These are phyloP conservation scores for Tachycineta bicolor DNA, from an alignment of 2,113 vertebrate genomes.

Conservation along the genomic window DNA sequence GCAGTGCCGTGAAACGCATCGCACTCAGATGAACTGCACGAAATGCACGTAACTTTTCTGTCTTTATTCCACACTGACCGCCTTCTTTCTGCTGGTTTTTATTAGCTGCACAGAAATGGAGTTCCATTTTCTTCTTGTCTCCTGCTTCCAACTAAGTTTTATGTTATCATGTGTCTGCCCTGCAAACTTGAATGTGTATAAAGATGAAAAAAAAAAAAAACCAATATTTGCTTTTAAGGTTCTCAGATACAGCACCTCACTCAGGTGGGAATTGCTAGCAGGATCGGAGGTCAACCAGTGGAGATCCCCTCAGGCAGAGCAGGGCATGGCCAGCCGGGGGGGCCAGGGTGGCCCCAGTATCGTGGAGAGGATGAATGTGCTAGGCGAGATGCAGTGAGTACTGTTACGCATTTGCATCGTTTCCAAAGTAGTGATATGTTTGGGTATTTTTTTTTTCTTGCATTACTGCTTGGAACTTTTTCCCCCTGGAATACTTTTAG, in stretches of 20 bases:
- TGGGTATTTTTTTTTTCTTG: slow-evolving; percentile 40
- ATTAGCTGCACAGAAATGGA: slow-evolving; percentile 32
- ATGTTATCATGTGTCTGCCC: slow-evolving; percentile 63
- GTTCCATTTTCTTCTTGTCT: slow-evolving; percentile 30
- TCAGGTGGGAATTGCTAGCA: slow-evolving; percentile 89
- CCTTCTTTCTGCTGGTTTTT: slow-evolving; percentile 42
- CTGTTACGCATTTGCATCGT: slow-evolving; percentile 58
- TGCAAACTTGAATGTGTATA: slow-evolving; percentile 60
- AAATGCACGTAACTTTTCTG: slow-evolving; percentile 3
- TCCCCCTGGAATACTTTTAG: slow-evolving; percentile 34
- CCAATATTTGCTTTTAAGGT: slow-evolving; percentile 80
- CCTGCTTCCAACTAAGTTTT: slow-evolving; percentile 33
- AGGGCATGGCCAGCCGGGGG: slow-evolving; percentile 81
- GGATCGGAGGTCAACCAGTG: slow-evolving; percentile 85
- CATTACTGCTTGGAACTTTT: slow-evolving; percentile 51
- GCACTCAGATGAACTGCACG: not conserved
- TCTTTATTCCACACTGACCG: not conserved
- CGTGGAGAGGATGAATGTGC: slow-evolving; percentile 82
- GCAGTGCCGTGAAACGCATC: not conserved
- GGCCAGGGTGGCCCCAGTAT: slow-evolving; percentile 85
- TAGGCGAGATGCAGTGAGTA: slow-evolving; percentile 89
- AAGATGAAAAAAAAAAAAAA: slow-evolving; percentile 58
- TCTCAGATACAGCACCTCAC: slow-evolving; percentile 93
- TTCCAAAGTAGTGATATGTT: slow-evolving; percentile 46
- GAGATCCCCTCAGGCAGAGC: slow-evolving; percentile 79